Percentiles rank a stretch among this genome's conserved stretches.
phyloP scores from a whole-genome alignment of 1,140 invertebrate genomes.

The Metopolophium dirhodum region DNA sequence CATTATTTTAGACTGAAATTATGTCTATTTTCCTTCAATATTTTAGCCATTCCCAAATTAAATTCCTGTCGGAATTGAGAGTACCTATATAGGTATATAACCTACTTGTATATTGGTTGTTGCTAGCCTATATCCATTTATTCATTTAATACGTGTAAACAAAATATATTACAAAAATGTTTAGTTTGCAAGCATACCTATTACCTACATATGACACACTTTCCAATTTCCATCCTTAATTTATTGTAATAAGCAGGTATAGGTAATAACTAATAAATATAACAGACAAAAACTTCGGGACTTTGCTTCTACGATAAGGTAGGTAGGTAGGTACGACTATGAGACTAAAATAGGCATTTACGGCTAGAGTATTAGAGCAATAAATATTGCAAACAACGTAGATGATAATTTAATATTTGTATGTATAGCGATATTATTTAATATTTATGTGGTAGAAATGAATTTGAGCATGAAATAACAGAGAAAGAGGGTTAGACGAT shows the following conservation, averaged over 20 bases:
- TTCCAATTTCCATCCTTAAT: background rate
- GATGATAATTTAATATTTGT: background rate
- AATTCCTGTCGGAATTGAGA: no score
- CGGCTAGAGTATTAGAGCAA: background rate
- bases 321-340: background rate
- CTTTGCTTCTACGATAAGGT: background rate
- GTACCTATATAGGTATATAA: no score
- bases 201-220: no score
- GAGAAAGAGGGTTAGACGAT: background rate
- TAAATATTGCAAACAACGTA: background rate
- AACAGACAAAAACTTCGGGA: background rate
- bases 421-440: background rate
- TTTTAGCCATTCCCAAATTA: no score
- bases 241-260: no score
- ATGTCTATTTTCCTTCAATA: no score
- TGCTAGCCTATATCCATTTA: no score
- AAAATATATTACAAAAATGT: no score
- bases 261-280: background rate
- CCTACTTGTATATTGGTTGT: no score
- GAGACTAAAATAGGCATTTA: background rate
- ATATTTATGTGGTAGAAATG: background rate
- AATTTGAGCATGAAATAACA: background rate
- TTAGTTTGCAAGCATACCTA: no score
- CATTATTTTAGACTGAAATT: no score
- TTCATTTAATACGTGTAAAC: no score